Conservation (phyloP, 2,113 vertebrate species). For the Sorex araneus region DNA sequence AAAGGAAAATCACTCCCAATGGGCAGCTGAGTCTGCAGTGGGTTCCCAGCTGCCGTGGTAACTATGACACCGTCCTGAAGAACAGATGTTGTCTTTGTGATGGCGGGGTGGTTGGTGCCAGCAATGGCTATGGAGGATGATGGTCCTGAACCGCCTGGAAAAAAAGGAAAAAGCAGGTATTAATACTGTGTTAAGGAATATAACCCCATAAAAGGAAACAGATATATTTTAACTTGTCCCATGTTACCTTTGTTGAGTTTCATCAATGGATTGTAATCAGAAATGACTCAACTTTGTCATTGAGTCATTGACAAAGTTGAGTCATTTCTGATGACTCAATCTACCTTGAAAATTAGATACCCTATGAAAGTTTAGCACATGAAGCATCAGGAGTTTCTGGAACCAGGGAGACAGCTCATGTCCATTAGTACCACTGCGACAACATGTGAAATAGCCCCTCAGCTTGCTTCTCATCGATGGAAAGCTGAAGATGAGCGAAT, state of each 20-base stretch:
- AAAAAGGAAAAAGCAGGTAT: background rate
- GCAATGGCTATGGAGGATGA: conserved; percentile 91
- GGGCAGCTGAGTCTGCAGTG: conserved; percentile 90
- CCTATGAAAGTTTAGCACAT: conserved; percentile 19
- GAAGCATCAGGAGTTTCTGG: conserved; percentile 34
- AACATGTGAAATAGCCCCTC: background rate
- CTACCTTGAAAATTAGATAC: conserved; percentile 46
- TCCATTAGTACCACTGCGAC: no score
- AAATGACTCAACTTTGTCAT: background rate
- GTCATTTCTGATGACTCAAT: no score
- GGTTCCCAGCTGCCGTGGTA: conserved; percentile 90
- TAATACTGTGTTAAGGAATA: background rate
- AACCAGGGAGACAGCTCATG: no score
- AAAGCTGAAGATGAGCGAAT: background rate
- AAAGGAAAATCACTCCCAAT: conserved; percentile 90
- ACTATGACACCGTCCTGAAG: conserved; percentile 92
- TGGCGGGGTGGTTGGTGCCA: conserved; percentile 91
- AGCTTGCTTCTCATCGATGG: conserved; percentile 12
- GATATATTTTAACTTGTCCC: conserved; percentile 22
- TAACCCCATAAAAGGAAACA: background rate
- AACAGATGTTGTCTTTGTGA: conserved; percentile 92
- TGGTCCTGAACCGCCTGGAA: conserved; percentile 87
- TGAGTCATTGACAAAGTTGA: no score
- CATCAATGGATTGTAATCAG: fast-evolving
- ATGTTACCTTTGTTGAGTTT: background rate